phyloP scores from a whole-genome alignment of 37 sponge, comb jelly and placozoan species.

The Hexactinellida sp. region DNA sequence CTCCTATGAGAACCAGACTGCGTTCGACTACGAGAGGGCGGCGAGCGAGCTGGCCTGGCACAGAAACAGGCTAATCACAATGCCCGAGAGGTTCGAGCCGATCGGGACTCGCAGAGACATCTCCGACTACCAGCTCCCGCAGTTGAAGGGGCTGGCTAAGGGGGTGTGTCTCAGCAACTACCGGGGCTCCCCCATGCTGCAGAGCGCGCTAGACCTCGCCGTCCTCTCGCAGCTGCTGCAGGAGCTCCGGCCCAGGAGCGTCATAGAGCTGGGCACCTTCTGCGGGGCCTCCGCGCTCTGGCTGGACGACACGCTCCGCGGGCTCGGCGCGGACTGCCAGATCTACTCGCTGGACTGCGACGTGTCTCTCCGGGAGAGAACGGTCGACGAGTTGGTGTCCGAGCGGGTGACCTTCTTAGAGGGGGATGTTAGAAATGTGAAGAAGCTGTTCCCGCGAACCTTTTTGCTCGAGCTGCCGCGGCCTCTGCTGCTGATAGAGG shows the following conservation, averaged over 20 bases:
- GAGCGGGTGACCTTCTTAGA: not conserved
- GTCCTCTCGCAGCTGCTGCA: not conserved
- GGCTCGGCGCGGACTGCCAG: not conserved
- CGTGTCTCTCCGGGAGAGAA: not conserved
- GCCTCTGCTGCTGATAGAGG: constrained; percentile 19
- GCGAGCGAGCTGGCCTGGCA: not conserved
- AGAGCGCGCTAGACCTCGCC: not conserved
- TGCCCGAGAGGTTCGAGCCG: not conserved
- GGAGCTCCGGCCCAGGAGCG: not conserved
- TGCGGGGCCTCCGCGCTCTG: constrained; percentile 19
- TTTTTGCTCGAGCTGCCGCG: not conserved
- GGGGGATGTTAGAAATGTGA: not conserved
- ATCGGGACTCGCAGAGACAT: not conserved
- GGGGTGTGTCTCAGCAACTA: not conserved
- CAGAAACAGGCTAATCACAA: not conserved
- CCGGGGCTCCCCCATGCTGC: not conserved
- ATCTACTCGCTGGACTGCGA: constrained; percentile 19
- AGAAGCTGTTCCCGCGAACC: constrained; percentile 16
- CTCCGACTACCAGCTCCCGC: not conserved
- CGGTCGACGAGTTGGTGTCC: not conserved
- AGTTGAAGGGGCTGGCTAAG: not conserved
- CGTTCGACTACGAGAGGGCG: not conserved
- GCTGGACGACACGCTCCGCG: constrained; percentile 15
- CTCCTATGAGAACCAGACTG: not conserved
- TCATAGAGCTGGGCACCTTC: constrained; percentile 28